Evolutionary conservation across 2,797 vertebrate species (phyloP).

Genomic region (Molossus alvarezi): DNA sequence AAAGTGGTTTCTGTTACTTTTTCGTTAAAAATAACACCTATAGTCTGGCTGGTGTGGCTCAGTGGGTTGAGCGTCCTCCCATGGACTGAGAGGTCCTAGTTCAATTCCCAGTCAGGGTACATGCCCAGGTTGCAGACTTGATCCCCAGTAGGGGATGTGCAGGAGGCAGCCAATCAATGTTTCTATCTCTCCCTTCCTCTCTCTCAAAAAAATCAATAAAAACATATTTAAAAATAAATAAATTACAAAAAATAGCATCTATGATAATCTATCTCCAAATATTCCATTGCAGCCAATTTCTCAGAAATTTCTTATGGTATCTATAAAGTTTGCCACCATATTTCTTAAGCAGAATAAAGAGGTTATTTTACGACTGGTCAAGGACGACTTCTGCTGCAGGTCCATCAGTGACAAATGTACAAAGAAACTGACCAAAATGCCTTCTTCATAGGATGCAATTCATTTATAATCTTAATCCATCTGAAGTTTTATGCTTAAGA

Average conservation of each 20-base stretch:
- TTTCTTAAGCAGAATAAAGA: slow-evolving; percentile 80
- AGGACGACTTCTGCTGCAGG: slow-evolving; percentile 18
- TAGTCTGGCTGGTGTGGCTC: neutral
- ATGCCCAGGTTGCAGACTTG: too few relatives aligned
- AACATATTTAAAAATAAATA: too few relatives aligned
- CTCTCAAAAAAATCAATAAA: too few relatives aligned
- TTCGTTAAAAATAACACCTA: slow-evolving; percentile 89
- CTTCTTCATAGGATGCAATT: slow-evolving; percentile 87
- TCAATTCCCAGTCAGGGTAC: too few relatives aligned
- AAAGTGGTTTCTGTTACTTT: slow-evolving; percentile 89
- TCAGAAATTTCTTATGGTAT: slow-evolving; percentile 80
- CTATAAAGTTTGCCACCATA: slow-evolving; percentile 71
- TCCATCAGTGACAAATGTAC: slow-evolving; percentile 73
- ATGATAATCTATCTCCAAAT: slow-evolving; percentile 86
- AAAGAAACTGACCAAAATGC: slow-evolving; percentile 82
- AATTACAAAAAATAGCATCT: slow-evolving; percentile 87
- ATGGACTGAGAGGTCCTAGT: too few relatives aligned
- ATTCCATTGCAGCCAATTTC: slow-evolving; percentile 87
- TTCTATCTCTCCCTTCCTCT: too few relatives aligned
- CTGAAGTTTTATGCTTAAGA: slow-evolving; percentile 91
- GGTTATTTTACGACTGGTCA: slow-evolving; percentile 75
- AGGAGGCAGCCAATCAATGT: too few relatives aligned
- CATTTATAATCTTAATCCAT: slow-evolving; percentile 86
- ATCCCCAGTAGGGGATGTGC: too few relatives aligned
- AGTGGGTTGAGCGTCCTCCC: too few relatives aligned